Evolutionary conservation across 2,113 vertebrate species (phyloP).

Genomic region (Parotia lawesii): DNA sequence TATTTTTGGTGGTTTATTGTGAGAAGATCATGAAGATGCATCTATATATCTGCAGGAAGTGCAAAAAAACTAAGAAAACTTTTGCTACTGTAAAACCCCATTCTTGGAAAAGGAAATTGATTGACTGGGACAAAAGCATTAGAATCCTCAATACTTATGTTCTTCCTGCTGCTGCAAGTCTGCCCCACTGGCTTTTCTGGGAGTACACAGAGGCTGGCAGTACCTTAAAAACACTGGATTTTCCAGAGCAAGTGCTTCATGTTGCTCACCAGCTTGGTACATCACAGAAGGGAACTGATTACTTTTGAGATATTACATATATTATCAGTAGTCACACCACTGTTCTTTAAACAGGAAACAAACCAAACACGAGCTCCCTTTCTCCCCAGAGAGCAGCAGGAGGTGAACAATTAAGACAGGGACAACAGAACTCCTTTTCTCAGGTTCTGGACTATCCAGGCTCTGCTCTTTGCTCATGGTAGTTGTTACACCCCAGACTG

Average conservation of each 20-base stretch:
- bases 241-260: background rate
- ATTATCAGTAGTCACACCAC: background rate
- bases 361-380: background rate
- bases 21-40: background rate
- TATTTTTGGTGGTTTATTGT: background rate
- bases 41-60: background rate
- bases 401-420: background rate
- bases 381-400: background rate
- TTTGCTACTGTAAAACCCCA: background rate
- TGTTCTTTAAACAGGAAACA: background rate
- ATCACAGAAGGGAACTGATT: background rate
- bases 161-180: background rate
- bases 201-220: background rate
- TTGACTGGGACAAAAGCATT: background rate
- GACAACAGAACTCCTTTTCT: background rate
- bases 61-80: background rate
- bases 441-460: background rate
- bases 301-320: background rate
- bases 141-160: background rate
- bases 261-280: background rate
- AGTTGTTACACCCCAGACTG: background rate
- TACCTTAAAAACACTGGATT: background rate
- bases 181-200: background rate
- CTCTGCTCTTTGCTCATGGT: background rate
- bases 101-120: background rate